Evolutionary conservation across 2,888 invertebrate genomes (phyloP), one percentile per base, ranked within the genome.

Genomic region (Vanessa cardui): DNA sequence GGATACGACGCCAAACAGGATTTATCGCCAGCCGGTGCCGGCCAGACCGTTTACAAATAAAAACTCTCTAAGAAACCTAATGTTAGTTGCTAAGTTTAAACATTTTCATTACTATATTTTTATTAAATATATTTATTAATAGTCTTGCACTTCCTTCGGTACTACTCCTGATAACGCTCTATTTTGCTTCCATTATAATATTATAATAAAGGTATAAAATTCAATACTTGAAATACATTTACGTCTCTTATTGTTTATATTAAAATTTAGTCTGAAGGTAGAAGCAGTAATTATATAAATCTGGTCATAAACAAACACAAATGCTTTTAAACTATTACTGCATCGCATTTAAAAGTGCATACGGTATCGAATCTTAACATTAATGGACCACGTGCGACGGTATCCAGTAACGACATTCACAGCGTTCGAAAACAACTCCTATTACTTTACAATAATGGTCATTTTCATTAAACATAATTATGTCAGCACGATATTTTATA

Each of bases 1-100:
- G 84, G 83, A 78, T 83, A 74, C 72, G 77, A 82, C 86, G 80
- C 84, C 85, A 86, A 89, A 89, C 89, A 85, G 89, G 90, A 90
- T 90, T 89, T 89, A 89, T 88, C 79, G 83, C 74, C 78, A 79
- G 79, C 79, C 78, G 73, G 70, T 72, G 72, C 72, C 49, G 67
- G 18, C 62, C 69, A 66, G 65, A 68, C 67, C 58, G 69, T 50
- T 65, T 63, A 64, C 63, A 65, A 69, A 69, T 69, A 73, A 68
- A 68, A 66, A 65, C 52, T 50, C 39, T 60, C 59, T 16, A 56
- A 61, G 16, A 39, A 61, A 66, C 33, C 65, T 61, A 66, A 61
- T 66, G 60, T 44, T 56, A 33, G 39, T n/a, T 46, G 54, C 31
- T 47, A 39, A 31, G 33, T 56, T 54, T 31, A 50, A 33, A n/a